Evolutionary conservation across 2,888 invertebrate species (phyloP), one percentile per base, ranked within the genome.

Genomic region (Anorthoa munda): DNA sequence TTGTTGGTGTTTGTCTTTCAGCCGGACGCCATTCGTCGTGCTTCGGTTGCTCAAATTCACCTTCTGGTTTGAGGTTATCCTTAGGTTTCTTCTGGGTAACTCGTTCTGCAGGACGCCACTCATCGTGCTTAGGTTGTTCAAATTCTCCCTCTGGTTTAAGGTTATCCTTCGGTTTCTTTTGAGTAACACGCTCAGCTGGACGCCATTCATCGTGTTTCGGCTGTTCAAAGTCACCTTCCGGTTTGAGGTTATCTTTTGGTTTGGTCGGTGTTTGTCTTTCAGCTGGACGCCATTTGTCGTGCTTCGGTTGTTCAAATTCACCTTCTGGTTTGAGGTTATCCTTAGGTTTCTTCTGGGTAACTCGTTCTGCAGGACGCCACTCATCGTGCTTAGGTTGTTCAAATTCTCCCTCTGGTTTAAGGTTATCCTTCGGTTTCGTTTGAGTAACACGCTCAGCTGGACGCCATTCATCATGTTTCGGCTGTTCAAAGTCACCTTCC

Each of bases 241-340:
- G 96, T 59, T 86, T 91, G 0, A 97, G 86, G 81, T 97, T 97
- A 78, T 97, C 97, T 21, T 93, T 79, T 0, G 94, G 95, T 48
- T 90, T 92, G 2, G 87, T 92, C 77, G 13, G 81, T 0, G 64
- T 69, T 0, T 7, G 93, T 66, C 81, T 82, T 66, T 96, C 97
- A 4, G 94, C 96, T 2, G 96, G 95, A 0, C 87, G 86, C 89
- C 92, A 95, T 91, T 95, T 80, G 2, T 95, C 92, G 2, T 93
- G 94, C 11, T 93, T 93, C 0, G 96, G 96, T 11, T 92, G 87
- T 66, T 96, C 93, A 84, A 97, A 97, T 0, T 97, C 96, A 0
- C 97, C 97, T 90, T 97, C 97, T 0, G 97, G 95, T 73, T 93
- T 94, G 0, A 97, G 86, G 82, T 97, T 97, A 77, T 95, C 97